phyloP scores from a whole-genome alignment of 2,113 vertebrate genomes.

The Gopherus flavomarginatus region DNA sequence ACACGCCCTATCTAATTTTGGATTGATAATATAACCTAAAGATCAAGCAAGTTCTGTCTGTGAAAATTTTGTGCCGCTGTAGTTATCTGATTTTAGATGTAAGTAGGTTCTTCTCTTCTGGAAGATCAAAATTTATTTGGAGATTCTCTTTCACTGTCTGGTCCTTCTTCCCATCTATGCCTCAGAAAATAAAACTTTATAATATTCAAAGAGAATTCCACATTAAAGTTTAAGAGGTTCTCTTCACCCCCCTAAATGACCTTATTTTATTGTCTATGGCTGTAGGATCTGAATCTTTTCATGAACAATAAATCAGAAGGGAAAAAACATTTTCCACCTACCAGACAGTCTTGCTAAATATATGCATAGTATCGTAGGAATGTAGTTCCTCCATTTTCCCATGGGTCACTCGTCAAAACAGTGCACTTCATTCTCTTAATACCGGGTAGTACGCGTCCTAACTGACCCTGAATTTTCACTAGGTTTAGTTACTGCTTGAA shows the following conservation, averaged over 20 bases:
- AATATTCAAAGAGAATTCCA: neutral
- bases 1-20: neutral
- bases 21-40: neutral
- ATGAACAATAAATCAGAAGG: neutral
- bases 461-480: neutral
- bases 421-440: neutral
- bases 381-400: neutral
- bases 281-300: neutral
- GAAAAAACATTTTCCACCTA: neutral
- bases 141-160: neutral
- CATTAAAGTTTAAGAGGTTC: neutral
- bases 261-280: neutral
- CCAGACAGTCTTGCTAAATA: neutral
- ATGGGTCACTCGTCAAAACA: neutral
- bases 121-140: neutral
- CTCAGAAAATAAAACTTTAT: neutral
- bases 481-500: neutral
- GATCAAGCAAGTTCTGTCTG: neutral
- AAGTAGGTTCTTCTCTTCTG: neutral
- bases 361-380: neutral
- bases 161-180: neutral
- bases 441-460: neutral
- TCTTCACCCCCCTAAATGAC: neutral
- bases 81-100: neutral
- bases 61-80: neutral